phyloP scores from a whole-genome alignment of 2,113 vertebrate species.

The Tinamus guttatus region DNA sequence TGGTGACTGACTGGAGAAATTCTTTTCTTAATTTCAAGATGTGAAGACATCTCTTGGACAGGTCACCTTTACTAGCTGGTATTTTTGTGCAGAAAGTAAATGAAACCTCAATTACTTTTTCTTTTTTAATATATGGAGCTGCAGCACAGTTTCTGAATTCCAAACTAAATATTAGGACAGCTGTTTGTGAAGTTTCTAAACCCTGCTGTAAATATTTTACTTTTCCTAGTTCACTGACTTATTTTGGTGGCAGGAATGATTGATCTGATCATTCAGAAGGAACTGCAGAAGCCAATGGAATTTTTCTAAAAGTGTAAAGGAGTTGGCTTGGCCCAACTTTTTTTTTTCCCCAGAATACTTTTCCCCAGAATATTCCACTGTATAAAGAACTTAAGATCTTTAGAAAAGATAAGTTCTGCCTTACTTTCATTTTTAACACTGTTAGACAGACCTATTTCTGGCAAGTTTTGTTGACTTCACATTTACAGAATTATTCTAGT shows the following conservation, averaged over 20 bases:
- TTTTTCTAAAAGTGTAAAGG: neutral
- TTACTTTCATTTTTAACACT: neutral
- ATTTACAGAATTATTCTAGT: neutral
- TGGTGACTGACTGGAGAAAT: neutral
- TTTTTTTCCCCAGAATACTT: neutral
- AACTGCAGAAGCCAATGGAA: neutral
- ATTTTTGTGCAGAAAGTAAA: neutral
- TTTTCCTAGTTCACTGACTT: neutral
- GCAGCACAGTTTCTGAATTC: neutral
- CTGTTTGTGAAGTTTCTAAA: slow-evolving; percentile 33
- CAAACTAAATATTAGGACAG: slow-evolving; percentile 61
- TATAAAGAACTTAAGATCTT: neutral
- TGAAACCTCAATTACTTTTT: neutral
- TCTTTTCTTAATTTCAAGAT: neutral
- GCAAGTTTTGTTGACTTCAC: neutral
- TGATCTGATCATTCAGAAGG: neutral
- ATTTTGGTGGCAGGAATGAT: neutral
- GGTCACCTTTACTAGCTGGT: neutral
- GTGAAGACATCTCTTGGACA: neutral
- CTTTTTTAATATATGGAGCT: neutral
- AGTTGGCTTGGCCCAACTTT: neutral
- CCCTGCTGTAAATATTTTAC: neutral
- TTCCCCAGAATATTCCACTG: neutral
- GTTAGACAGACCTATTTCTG: neutral
- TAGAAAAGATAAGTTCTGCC: neutral